Evolutionary conservation across 2,888 invertebrate genomes (phyloP).

Genomic region (Norana najaformis): DNA sequence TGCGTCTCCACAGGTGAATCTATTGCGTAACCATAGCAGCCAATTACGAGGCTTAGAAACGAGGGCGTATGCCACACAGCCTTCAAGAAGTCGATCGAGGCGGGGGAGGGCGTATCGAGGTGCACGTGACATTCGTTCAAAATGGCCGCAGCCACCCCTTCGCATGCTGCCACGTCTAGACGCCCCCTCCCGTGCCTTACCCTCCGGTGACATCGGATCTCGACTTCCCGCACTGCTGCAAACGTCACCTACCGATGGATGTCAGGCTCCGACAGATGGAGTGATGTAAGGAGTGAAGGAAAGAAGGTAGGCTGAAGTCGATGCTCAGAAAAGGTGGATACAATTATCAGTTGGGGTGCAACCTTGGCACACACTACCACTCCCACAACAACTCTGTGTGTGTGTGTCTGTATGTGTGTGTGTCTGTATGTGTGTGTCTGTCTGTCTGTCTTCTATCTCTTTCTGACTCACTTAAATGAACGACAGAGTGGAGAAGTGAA

Average conservation of each 20-base stretch:
- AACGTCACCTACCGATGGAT: neutral
- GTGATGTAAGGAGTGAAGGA: neutral
- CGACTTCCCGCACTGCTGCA: neutral
- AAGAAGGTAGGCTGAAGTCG: too few species aligned
- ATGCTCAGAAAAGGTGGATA: neutral
- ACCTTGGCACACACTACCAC: neutral
- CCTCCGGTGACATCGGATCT: conserved; percentile 5
- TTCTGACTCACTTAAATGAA: too few species aligned
- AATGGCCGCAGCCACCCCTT: neutral
- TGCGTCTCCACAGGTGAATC: neutral
- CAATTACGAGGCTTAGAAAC: neutral
- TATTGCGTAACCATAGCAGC: neutral
- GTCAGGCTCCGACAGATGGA: neutral
- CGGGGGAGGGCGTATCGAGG: neutral
- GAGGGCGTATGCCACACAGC: neutral
- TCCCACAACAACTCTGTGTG: neutral
- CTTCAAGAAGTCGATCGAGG: neutral
- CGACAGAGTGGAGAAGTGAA: too few species aligned
- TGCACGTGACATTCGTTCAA: conserved; percentile 6
- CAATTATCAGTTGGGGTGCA: neutral
- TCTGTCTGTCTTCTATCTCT: neutral
- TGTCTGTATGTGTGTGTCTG: neutral
- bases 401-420: neutral
- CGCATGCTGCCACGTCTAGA: too few species aligned
- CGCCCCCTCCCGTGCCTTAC: neutral